These are phyloP conservation scores for Agapostemon virescens DNA, from an alignment of 2,888 invertebrate species.

Conservation along the genomic window DNA sequence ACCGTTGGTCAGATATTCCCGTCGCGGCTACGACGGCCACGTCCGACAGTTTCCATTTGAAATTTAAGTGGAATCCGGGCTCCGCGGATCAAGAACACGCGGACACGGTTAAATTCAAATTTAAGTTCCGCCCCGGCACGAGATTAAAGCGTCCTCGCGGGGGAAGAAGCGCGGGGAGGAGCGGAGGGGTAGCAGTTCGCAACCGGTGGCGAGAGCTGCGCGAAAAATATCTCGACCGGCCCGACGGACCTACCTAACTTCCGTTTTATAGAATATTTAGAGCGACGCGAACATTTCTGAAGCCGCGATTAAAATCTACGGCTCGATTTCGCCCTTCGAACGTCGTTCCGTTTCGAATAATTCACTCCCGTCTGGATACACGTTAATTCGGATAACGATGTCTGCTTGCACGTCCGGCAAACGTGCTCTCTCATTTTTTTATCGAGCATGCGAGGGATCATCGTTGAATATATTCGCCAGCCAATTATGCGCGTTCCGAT, in stretches of 20 bases:
- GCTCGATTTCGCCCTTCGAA: neutral
- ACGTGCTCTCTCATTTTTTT: neutral
- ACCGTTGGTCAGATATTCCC: conserved; percentile 30
- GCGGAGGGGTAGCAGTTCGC: neutral
- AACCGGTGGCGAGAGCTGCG: neutral
- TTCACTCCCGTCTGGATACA: neutral
- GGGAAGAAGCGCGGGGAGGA: neutral
- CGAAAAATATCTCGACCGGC: conserved; percentile 3
- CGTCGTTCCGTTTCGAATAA: neutral
- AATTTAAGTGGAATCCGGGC: conserved; percentile 45
- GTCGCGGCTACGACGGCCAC: conserved; percentile 4
- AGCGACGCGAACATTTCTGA: neutral
- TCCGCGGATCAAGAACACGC: conserved; percentile 28
- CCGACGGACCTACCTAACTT: neutral
- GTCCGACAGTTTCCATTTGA: conserved; percentile 48
- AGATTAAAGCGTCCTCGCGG: conserved; percentile 12
- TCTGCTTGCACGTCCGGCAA: neutral
- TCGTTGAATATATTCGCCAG: neutral
- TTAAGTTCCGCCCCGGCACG: conserved; percentile 17
- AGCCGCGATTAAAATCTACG: neutral
- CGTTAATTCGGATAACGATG: neutral
- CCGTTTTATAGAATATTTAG: conserved; percentile 5
- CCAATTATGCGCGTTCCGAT: neutral
- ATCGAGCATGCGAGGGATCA: neutral
- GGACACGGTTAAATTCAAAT: conserved; percentile 42